These are phyloP conservation scores for Drosophila pseudotakahashii DNA, from an alignment of 2,888 invertebrate species.

Conservation along the genomic window DNA sequence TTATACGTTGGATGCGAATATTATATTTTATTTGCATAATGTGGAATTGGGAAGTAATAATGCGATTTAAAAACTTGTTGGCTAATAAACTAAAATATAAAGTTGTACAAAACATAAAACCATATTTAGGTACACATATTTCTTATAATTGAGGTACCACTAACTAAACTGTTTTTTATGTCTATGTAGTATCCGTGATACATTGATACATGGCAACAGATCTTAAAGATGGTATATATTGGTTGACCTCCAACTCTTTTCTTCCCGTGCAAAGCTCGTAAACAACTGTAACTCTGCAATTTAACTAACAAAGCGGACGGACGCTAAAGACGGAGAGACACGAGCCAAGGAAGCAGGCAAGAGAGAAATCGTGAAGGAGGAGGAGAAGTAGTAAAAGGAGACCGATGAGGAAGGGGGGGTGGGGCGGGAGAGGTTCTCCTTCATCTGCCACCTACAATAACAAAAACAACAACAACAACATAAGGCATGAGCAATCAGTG, in stretches of 20 bases:
- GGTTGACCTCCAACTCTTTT: neutral
- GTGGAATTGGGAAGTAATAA: no score
- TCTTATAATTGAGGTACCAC: no score
- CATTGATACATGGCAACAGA: neutral
- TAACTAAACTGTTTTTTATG: no score
- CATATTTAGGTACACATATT: no score
- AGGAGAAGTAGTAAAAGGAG: neutral
- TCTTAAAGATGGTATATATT: neutral
- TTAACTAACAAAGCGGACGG: conserved; percentile 57
- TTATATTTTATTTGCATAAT: no score
- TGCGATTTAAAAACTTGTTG: no score
- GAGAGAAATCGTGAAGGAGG: conserved; percentile 62
- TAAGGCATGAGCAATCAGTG: conserved; percentile 63
- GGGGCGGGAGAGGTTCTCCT: conserved; percentile 13
- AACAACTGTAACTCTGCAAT: conserved; percentile 53
- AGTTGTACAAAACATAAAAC: no score
- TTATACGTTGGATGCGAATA: no score
- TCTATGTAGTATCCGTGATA: no score
- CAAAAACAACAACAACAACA: conserved; percentile 10
- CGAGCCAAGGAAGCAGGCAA: conserved; percentile 56
- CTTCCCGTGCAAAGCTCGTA: conserved; percentile 31
- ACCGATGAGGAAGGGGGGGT: neutral
- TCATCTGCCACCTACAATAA: conserved; percentile 19
- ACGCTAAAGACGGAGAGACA: conserved; percentile 23
- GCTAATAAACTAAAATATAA: no score